These are phyloP conservation scores for Leptinotarsa lineolata DNA, from an alignment of 1,140 invertebrate species.

Conservation along the genomic window DNA sequence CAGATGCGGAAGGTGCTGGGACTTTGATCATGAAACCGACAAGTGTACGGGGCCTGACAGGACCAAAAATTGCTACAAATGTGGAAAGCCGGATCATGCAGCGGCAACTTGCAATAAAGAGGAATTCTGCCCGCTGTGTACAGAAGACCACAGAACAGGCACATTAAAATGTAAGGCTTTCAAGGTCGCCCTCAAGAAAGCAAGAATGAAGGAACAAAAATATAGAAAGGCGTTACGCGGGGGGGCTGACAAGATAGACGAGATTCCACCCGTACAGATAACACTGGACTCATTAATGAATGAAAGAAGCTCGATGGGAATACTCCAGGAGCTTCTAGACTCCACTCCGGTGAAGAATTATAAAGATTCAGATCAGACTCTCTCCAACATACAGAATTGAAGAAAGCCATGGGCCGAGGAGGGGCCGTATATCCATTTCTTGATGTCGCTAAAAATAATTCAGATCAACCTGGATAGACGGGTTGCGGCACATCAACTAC, in stretches of 20 bases:
- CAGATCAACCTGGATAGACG: constrained; percentile 4
- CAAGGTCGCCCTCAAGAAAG: background rate
- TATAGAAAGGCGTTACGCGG: too few species aligned
- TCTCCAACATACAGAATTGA: too few species aligned
- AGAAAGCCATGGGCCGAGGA: too few species aligned
- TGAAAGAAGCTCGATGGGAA: too few species aligned
- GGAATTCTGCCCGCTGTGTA: constrained; percentile 21
- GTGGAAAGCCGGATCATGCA: constrained; percentile 24
- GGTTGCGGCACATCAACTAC: background rate
- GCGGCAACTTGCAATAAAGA: constrained; percentile 1
- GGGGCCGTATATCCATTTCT: too few species aligned
- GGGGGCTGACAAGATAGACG: too few species aligned
- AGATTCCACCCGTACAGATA: too few species aligned
- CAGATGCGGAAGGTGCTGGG: constrained; percentile 29
- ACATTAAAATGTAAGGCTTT: constrained; percentile 17
- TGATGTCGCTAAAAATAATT: background rate
- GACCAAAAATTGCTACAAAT: constrained; percentile 23
- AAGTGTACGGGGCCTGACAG: constrained; percentile 27
- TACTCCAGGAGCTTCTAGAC: too few species aligned
- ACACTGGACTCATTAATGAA: too few species aligned
- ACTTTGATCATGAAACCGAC: constrained; percentile 12
- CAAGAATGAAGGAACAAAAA: too few species aligned
- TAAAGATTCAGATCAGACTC: too few species aligned
- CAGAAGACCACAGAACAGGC: constrained; percentile 13
- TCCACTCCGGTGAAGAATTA: too few species aligned